Evolutionary conservation across 2,113 vertebrate species (phyloP), one percentile per base, ranked within the genome.

Genomic region (Cinclus cinclus): DNA sequence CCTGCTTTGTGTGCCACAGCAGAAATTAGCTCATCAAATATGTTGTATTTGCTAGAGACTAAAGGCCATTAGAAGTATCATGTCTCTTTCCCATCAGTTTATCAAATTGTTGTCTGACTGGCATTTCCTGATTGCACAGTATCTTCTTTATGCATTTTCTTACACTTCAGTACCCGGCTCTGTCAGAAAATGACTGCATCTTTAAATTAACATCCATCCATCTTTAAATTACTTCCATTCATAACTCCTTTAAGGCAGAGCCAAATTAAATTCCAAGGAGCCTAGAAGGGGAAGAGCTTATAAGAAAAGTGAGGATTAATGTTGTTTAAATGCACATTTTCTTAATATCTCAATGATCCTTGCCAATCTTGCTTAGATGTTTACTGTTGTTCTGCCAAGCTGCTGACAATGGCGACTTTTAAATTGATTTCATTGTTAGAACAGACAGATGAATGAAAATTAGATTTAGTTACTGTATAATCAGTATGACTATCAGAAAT

Each of bases 141-240:
- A 75, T 94, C 79, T 78, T 80, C 85, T 74, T 68, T 78, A 81
- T 52, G 67, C 53, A 62, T 96, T 96, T 96, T 90, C 93, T 90
- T 93, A 83, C 76, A 95, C 76, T 94, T 89, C 73, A 95, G 75
- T 95, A 93, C 83, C 71, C 5, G 0, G 18, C 71, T 92, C 52
- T 60, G 79, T 89, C 76, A 87, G 79, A 93, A 95, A 95, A 88
- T 18, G 62, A 94, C 0, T 13, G 83, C 87, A 53, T 95, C 92
- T 96, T 91, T 95, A 94, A 93, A 95, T 97, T 96, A 96, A 87
- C 95, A 92, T 67, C 76, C 80, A 95, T 93, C 94, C 89, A 87
- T 95, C 92, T 94, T 94, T 95, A 93, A 94, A 95, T 95, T 88
- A 83, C 92, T 95, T 95, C 90, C 88, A 95, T 94, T 92, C 93